Base-by-base conservation (phyloP, 2,888 invertebrate species). In the Trichopoda pennipes region DNA sequence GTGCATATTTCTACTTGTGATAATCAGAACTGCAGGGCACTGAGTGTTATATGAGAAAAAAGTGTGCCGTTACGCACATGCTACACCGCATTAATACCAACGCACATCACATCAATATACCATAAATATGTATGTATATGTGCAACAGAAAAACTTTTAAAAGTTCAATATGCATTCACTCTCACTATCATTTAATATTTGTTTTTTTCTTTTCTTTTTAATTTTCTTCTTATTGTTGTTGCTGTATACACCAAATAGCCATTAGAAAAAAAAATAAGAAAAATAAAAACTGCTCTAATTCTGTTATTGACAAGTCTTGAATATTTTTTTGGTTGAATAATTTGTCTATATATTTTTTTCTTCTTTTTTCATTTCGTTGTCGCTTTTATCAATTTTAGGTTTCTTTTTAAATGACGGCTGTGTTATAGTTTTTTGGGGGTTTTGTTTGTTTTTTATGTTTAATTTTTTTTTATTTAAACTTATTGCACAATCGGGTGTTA, bases 401-500 rank as follows among this genome's bases (percentile, higher is more conserved):
- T 64, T 56, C n/a, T 51, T 42, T 42, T 63, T 38, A 12, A 12
- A 38, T 58, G 56, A 44, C 8, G 3, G 12, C 38, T 12, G 38
- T 38, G 38, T 38, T 38, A 38, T 38, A 38, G 12, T 44, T 60
- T 42, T 9, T 47, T 10, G 35, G 28, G 19, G 9, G 10, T 60
- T 55, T 79, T 44, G 19, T 35, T 60, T 53, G 49, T 63, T 12
- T 63, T 12, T 47, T 28, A 28, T 28, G 4, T 28, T 28, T 28
- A 3, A 3, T 28, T 28, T 28, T 28, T 28, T 51, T 63, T 47
- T 55, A 21, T 61, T 66, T 56, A 12, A 73, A 74, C 16, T 74
- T 70, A 79, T 81, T 82, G 74, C 81, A 61, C 78, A 82, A 82
- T 75, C 70, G 69, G 58, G 74, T 70, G 64, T 74, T 70, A 74